phyloP scores from a whole-genome alignment of 2,797 vertebrate genomes.

The Knipowitschia caucasica region DNA sequence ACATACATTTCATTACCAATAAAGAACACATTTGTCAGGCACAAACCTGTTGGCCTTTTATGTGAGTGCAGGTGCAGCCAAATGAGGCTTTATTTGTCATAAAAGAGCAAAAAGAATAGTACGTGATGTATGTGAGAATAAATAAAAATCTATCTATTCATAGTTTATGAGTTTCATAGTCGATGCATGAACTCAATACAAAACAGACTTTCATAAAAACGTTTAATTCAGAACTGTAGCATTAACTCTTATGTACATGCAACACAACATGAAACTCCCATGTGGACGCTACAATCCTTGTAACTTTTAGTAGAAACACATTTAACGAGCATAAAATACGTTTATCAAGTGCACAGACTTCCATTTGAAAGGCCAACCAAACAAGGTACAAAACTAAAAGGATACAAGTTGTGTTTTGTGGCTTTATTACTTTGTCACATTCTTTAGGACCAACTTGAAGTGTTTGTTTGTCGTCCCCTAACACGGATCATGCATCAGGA shows the following conservation, averaged over 20 bases:
- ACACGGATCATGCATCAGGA: slow-evolving; percentile 87
- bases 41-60: too few species aligned
- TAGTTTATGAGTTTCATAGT: too few species aligned
- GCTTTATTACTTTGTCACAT: slow-evolving; percentile 31
- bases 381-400: slow-evolving; percentile 29
- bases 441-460: slow-evolving; percentile 2
- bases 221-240: slow-evolving; percentile 68
- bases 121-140: too few species aligned
- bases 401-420: slow-evolving; percentile 17
- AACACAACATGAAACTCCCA: slow-evolving; percentile 70
- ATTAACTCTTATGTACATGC: slow-evolving; percentile 75
- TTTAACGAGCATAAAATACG: slow-evolving; percentile 71
- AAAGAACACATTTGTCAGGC: too few species aligned
- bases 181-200: neutral
- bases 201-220: slow-evolving; percentile 55
- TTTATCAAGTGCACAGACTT: slow-evolving; percentile 77
- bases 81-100: too few species aligned
- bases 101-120: too few species aligned
- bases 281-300: slow-evolving; percentile 59
- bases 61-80: too few species aligned
- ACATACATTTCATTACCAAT: too few species aligned
- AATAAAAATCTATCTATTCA: too few species aligned
- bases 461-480: too few species aligned
- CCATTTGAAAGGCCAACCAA: slow-evolving; percentile 74
- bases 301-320: slow-evolving; percentile 51